Evolutionary conservation across 2,797 vertebrate species (phyloP), one percentile per base, ranked within the genome.

Genomic region (Myoxocephalus aenaeus): DNA sequence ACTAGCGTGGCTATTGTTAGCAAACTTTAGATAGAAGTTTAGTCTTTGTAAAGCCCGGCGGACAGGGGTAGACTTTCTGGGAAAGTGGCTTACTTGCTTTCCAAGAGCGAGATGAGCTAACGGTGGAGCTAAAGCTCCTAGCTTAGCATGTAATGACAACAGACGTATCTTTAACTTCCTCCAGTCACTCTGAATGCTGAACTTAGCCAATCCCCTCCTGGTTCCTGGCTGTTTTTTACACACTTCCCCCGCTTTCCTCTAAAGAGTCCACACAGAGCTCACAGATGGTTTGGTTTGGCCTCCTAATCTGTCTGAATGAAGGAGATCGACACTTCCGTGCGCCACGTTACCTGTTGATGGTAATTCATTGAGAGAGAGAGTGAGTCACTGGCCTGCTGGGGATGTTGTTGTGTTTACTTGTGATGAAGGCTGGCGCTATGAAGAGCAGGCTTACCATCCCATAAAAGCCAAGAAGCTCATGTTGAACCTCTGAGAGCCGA

Each of bases 341-440:
- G 0, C 73, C 20, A 59, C 64, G 83, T 85, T 61, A 71, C 69
- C 80, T 82, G 65, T 80, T 87, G 74, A 78, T 65, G 70, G 50
- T 72, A 70, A 80, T 72, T 73, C 68, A 84, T 88, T 76, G 82
- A 59, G 61, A 15, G 40, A 12, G 44, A 14, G 44, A 56, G 63
- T 75, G 86, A 89, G 79, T 90, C 90, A 91, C 62, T 6, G 74
- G 29, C 68, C 75, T 79, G 64, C 29, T 53, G 76, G 29, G 54
- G 54, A 77, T 18, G 46, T 65, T 70, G 7, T 34, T 63, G n/a
- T 64, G 67, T 56, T 64, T 65, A 44, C 32, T 57, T 57, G 3
- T 59, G 10, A 74, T 74, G 53, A 51, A 65, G 15, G 58, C 57
- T 27, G 40, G 27, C 32, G 7, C 36, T 65, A 27, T 42, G 50